Evolutionary conservation across 2,113 vertebrate genomes (phyloP), one percentile per base, ranked within the genome.

Genomic region (Platichthys flesus): DNA sequence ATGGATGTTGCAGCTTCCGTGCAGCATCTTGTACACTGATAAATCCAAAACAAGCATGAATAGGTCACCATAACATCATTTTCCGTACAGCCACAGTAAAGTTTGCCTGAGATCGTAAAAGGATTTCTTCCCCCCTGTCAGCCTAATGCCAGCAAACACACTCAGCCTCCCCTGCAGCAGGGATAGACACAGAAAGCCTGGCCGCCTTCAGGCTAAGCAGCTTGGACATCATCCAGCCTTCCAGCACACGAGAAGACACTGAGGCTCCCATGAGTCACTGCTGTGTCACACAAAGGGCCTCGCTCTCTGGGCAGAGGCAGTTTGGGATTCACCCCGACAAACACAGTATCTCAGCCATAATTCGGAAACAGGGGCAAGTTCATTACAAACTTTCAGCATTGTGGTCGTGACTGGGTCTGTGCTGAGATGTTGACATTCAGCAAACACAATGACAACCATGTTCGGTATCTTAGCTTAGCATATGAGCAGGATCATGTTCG

Each of bases 221-320:
- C 80, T 89, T 83, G 87, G 88, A 89, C 85, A 66, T 82, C 62
- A 74, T 88, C 87, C 88, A 89, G 68, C 40, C 86, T 80, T 69
- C 63, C 40, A 83, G 86, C 76, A 68, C 80, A 79, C 54, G 73
- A 82, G 75, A 80, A 79, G 84, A 71, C 85, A 83, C 54, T 24
- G 72, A 84, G 71, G 66, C 77, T 82, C 80, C 65, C 68, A 18
- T 79, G 85, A 89, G 83, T 88, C 87, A 84, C 80, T 60, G 76
- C 81, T 77, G 84, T 78, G 81, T 83, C 85, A 80, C 83, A 84
- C 79, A 51, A 51, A 51, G 59, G 67, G 74, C 47, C 82, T 87
- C 51, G 24, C 76, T 59, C 62, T 74, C 60, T 70, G 71, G 37
- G 78, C 75, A 55, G 74, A 76, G 69, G 74, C 77, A 51, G 26